phyloP scores from a whole-genome alignment of 2,113 vertebrate genomes.

The Tenebrosternarchus preto region DNA sequence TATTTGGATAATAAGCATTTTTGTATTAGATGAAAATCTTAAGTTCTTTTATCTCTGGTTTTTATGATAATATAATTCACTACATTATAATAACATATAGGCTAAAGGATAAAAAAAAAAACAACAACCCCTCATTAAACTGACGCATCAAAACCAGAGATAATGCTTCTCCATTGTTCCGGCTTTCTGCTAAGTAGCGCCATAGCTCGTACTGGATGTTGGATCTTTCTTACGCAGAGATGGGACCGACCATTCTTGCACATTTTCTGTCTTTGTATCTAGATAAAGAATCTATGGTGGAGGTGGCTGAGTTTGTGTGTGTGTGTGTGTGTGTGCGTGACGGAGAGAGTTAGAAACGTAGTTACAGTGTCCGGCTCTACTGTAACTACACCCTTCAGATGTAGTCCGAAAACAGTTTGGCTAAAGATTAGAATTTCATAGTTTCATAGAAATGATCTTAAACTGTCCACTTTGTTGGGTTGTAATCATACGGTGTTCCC shows the following conservation, averaged over 20 bases:
- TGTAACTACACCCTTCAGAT: no score
- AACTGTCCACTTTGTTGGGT: no score
- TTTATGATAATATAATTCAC: conserved; percentile 9
- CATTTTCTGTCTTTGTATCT: background rate
- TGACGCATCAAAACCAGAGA: conserved; percentile 22
- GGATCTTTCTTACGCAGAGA: background rate
- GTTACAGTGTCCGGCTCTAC: no score
- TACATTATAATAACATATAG: background rate
- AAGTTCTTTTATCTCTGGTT: background rate
- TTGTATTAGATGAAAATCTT: background rate
- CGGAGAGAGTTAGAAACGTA: background rate
- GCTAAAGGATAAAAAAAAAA: no score
- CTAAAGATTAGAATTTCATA: no score
- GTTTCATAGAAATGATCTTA: no score
- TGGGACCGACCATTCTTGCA: background rate
- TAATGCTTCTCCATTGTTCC: background rate
- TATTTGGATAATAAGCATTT: background rate
- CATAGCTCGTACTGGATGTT: background rate
- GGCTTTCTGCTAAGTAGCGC: background rate
- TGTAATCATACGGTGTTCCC: no score
- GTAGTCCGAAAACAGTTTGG: no score
- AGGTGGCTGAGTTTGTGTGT: background rate
- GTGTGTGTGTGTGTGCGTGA: background rate
- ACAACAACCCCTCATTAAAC: background rate
- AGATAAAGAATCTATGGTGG: background rate